Evolutionary conservation across 2,797 vertebrate genomes (phyloP).

Genomic region (Acanthornis magna): DNA sequence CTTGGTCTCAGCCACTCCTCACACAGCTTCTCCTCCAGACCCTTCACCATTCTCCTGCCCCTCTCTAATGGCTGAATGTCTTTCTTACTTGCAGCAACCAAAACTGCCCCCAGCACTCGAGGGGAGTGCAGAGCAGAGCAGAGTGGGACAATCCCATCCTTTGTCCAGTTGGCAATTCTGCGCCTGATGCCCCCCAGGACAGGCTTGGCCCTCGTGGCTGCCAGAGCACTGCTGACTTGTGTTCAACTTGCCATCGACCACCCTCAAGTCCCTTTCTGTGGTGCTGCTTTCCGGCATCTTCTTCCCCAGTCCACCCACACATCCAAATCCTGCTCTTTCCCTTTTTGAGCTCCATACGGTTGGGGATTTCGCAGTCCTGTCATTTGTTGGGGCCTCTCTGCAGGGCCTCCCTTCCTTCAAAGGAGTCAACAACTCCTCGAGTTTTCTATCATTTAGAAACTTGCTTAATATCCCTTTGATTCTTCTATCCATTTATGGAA

Average conservation of each 20-base stretch:
- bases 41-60: rapidly evolving
- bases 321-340: rapidly evolving
- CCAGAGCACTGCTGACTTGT: not conserved
- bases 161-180: rapidly evolving
- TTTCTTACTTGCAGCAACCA: not conserved
- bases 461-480: not conserved
- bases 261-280: rapidly evolving
- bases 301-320: too few relatives aligned
- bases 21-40: rapidly evolving
- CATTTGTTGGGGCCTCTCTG: not conserved
- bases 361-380: not conserved
- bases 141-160: not conserved
- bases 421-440: not conserved
- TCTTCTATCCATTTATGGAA: not conserved
- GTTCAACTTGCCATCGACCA: rapidly evolving
- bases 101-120: rapidly evolving
- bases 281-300: not conserved
- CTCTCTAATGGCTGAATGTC: not conserved
- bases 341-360: not conserved
- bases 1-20: rapidly evolving
- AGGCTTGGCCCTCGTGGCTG: not conserved
- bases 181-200: not conserved
- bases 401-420: rapidly evolving
- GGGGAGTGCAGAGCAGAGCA: not conserved
- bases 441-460: not conserved